These are phyloP conservation scores for Sipha flava DNA, from an alignment of 1,140 invertebrate genomes.

Conservation along the genomic window DNA sequence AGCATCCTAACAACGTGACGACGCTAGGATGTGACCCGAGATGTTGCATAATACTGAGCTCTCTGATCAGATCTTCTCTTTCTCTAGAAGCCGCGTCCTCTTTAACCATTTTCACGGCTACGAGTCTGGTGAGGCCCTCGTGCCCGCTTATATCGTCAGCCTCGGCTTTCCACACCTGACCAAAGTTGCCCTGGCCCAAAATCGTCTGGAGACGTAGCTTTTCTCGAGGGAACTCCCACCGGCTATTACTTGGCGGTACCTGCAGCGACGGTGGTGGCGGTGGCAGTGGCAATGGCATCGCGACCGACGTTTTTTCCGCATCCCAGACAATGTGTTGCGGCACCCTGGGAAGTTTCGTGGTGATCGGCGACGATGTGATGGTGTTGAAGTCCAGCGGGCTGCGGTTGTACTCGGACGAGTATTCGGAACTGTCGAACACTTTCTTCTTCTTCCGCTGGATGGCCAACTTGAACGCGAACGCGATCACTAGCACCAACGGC, in stretches of 20 bases:
- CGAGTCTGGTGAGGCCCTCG: constrained; percentile 63
- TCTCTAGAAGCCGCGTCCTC: constrained; percentile 62
- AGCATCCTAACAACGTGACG: constrained; percentile 73
- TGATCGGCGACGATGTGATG: constrained; percentile 47
- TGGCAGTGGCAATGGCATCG: constrained; percentile 48
- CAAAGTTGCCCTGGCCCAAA: constrained; percentile 75
- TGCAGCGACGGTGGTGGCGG: constrained; percentile 50
- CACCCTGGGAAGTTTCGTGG: constrained; percentile 49
- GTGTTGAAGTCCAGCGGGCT: constrained; percentile 44
- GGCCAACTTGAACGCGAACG: constrained; percentile 47
- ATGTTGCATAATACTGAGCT: constrained; percentile 75
- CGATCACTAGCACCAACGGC: constrained; percentile 50
- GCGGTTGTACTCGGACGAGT: constrained; percentile 51
- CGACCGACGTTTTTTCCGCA: constrained; percentile 8
- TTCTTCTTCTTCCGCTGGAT: constrained; percentile 50
- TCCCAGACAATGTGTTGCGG: constrained; percentile 46
- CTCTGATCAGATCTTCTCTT: constrained; percentile 66
- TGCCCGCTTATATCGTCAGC: constrained; percentile 67
- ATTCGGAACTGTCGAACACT: constrained; percentile 51
- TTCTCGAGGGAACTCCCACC: constrained; percentile 69
- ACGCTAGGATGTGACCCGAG: constrained; percentile 77
- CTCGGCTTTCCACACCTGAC: constrained; percentile 75
- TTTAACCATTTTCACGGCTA: constrained; percentile 74
- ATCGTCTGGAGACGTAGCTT: constrained; percentile 69
- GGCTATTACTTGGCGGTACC: constrained; percentile 47